A percentile compares a stretch with the other conserved stretches of the same genome.
phyloP scores from a whole-genome alignment of 1,140 invertebrate genomes.

The Scaptomyza hsui region DNA sequence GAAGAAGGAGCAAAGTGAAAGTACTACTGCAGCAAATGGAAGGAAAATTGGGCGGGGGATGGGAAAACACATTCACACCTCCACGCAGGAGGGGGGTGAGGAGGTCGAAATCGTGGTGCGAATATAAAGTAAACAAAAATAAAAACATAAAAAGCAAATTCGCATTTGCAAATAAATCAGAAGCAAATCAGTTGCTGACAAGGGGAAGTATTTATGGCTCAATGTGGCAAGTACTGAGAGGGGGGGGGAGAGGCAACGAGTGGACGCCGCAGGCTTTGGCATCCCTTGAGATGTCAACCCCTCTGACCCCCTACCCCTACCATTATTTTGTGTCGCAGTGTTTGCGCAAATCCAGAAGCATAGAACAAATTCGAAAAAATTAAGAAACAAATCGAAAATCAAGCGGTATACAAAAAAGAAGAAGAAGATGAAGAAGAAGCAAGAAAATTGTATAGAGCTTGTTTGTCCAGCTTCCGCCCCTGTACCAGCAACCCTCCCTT shows the following conservation, averaged over 20 bases:
- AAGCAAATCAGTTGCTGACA: slow-evolving; percentile 81
- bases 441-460: slow-evolving; percentile 70
- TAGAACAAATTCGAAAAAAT: slow-evolving; percentile 80
- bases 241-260: slow-evolving; percentile 13
- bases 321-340: slow-evolving; percentile 20
- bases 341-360: slow-evolving; percentile 62
- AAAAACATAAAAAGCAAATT: slow-evolving; percentile 82
- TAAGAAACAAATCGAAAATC: slow-evolving; percentile 83
- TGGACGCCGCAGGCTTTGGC: slow-evolving; percentile 47
- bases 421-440: slow-evolving; percentile 11
- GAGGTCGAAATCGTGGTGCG: slow-evolving; percentile 67
- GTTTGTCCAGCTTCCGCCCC: slow-evolving; percentile 55
- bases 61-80: slow-evolving; percentile 75
- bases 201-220: slow-evolving; percentile 80
- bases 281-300: neutral
- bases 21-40: slow-evolving; percentile 70
- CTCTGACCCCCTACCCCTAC: neutral
- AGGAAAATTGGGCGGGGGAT: slow-evolving; percentile 59
- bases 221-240: slow-evolving; percentile 36
- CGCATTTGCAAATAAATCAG: slow-evolving; percentile 83
- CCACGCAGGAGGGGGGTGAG: slow-evolving; percentile 3
- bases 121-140: slow-evolving; percentile 81
- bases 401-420: slow-evolving; percentile 48
- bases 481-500: neutral
- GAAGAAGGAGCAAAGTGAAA: slow-evolving; percentile 62